These are phyloP conservation scores for Horisme vitalbata DNA, from an alignment of 2,888 invertebrate species.

Conservation along the genomic window DNA sequence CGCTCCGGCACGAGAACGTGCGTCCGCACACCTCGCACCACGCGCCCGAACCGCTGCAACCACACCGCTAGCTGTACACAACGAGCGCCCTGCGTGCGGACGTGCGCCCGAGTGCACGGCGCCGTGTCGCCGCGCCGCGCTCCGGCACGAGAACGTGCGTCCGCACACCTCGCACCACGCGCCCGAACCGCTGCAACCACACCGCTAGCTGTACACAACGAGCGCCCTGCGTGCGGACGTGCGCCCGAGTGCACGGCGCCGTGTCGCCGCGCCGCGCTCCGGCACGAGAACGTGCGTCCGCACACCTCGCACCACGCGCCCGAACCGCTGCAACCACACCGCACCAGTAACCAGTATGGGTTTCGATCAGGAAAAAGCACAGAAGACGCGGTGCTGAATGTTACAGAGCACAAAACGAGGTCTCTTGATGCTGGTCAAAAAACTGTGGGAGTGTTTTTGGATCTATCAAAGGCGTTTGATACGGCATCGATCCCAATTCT, in stretches of 20 bases:
- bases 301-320: constrained; percentile 57
- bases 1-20: constrained; percentile 83
- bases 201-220: constrained; percentile 51
- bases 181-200: constrained; percentile 51
- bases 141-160: constrained; percentile 80
- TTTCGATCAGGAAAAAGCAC: no score
- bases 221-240: constrained; percentile 86
- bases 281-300: constrained; percentile 77
- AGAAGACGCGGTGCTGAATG: no score
- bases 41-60: constrained; percentile 63
- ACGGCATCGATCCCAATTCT: constrained; percentile 82
- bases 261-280: constrained; percentile 81
- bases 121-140: constrained; percentile 77
- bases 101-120: constrained; percentile 76
- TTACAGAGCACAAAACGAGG: no score
- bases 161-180: constrained; percentile 57
- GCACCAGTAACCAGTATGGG: no score
- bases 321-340: constrained; percentile 51
- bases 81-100: constrained; percentile 37
- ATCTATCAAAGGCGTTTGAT: no score
- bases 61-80: no score
- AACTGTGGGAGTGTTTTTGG: no score
- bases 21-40: constrained; percentile 77
- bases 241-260: constrained; percentile 66
- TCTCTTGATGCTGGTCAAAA: no score